Conservation (phyloP, 1,140 invertebrate genomes). For the Aphis craccivora region DNA sequence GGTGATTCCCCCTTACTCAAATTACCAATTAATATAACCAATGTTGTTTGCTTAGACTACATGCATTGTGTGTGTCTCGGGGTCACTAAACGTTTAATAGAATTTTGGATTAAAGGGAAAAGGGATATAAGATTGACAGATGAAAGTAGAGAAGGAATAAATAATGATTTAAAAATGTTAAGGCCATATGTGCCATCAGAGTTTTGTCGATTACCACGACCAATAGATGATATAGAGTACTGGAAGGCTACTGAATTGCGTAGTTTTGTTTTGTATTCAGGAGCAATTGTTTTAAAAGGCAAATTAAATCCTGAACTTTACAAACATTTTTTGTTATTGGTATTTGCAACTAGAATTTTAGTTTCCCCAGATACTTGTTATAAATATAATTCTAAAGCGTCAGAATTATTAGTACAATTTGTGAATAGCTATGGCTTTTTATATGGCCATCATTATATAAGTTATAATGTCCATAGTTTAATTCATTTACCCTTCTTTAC, state of each 20-base stretch:
- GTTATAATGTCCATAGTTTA: conserved; percentile 21
- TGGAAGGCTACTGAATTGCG: not conserved
- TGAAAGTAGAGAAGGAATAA: not conserved
- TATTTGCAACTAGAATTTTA: not conserved
- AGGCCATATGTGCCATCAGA: conserved; percentile 5
- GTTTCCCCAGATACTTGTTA: not conserved
- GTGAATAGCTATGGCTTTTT: not conserved
- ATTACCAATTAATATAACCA: not conserved
- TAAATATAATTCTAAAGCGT: conserved; percentile 13
- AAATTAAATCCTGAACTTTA: not conserved
- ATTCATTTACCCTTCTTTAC: not conserved
- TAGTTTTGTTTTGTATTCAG: not conserved
- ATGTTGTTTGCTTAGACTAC: not conserved
- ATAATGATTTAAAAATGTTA: not conserved
- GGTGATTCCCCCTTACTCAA: not conserved
- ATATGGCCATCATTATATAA: not conserved
- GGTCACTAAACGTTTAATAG: not conserved
- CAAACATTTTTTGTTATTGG: conserved; percentile 1
- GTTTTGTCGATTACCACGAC: conserved; percentile 19
- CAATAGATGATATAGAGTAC: not conserved
- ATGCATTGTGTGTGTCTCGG: conserved; percentile 26
- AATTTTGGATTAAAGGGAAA: conserved; percentile 30
- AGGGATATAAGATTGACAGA: not conserved
- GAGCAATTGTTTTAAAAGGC: not conserved
- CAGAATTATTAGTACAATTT: not conserved